Evolutionary conservation across 2,797 vertebrate genomes (phyloP).

Genomic region (Tinamus major): DNA sequence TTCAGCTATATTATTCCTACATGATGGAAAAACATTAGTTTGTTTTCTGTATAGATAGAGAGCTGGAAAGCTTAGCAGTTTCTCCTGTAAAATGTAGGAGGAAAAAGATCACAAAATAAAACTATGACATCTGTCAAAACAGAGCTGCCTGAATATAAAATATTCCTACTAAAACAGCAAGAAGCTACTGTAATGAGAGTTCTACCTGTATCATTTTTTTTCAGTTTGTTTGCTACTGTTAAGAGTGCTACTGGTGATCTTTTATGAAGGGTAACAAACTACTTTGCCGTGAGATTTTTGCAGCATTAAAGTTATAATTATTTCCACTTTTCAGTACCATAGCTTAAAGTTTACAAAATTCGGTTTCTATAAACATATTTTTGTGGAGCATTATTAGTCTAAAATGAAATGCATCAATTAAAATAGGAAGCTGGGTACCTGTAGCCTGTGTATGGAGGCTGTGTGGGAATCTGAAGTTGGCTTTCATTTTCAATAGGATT

Average conservation of each 20-base stretch:
- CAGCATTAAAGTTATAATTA: background rate
- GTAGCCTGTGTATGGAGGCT: background rate
- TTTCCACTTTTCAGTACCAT: background rate
- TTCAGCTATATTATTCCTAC: background rate
- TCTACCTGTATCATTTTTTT: fast-evolving
- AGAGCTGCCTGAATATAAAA: background rate
- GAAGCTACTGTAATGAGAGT: background rate
- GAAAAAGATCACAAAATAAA: background rate
- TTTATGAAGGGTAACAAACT: background rate
- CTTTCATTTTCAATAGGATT: background rate
- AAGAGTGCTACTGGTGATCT: background rate
- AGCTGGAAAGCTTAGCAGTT: background rate
- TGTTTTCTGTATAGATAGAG: background rate
- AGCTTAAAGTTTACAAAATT: background rate
- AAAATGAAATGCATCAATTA: background rate
- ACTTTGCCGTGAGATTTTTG: background rate
- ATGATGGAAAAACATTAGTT: background rate
- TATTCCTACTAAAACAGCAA: background rate
- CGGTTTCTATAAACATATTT: background rate
- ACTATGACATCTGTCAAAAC: background rate
- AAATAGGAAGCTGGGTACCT: background rate
- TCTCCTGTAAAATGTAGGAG: background rate
- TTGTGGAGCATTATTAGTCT: background rate
- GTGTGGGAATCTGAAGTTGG: background rate
- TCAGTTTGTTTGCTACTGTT: background rate